Evolutionary conservation across 2,888 invertebrate genomes (phyloP).

Genomic region (Strigamia transsilvanica): DNA sequence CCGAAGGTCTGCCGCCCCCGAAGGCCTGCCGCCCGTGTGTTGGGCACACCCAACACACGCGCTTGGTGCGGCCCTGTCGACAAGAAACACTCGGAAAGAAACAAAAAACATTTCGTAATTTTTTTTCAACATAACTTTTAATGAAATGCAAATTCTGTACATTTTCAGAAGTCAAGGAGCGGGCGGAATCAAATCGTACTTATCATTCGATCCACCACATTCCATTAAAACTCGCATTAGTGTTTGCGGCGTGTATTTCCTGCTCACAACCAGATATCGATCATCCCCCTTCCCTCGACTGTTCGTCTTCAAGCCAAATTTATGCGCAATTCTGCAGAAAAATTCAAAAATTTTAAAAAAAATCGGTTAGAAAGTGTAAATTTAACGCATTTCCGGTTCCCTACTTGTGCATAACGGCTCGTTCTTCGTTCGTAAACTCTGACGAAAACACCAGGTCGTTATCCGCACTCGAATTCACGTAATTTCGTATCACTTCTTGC

Average conservation of each 20-base stretch:
- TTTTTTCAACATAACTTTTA: too few species aligned
- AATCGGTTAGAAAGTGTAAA: neutral
- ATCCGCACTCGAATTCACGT: neutral
- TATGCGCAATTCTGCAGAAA: constrained; percentile 3
- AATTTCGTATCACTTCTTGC: neutral
- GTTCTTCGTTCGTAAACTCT: constrained; percentile 17
- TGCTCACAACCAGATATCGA: constrained; percentile 1
- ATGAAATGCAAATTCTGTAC: too few species aligned
- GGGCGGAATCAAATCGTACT: constrained; percentile 26
- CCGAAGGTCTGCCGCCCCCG: too few species aligned
- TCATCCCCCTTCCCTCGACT: constrained; percentile 27
- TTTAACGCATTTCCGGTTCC: too few species aligned
- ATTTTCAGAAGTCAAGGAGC: neutral
- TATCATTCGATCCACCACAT: constrained; percentile 26
- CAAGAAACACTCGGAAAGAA: too few species aligned
- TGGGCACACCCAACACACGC: too few species aligned
- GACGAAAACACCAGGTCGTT: constrained; percentile 21
- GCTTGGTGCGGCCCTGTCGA: too few species aligned
- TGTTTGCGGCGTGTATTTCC: neutral
- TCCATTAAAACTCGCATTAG: neutral
- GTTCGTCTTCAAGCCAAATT: neutral
- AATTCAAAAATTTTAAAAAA: neutral
- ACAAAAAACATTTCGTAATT: too few species aligned
- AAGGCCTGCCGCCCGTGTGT: too few species aligned
- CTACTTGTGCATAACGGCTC: constrained; percentile 29